phyloP scores from a whole-genome alignment of 2,113 vertebrate genomes.

The Polypterus bichir region DNA sequence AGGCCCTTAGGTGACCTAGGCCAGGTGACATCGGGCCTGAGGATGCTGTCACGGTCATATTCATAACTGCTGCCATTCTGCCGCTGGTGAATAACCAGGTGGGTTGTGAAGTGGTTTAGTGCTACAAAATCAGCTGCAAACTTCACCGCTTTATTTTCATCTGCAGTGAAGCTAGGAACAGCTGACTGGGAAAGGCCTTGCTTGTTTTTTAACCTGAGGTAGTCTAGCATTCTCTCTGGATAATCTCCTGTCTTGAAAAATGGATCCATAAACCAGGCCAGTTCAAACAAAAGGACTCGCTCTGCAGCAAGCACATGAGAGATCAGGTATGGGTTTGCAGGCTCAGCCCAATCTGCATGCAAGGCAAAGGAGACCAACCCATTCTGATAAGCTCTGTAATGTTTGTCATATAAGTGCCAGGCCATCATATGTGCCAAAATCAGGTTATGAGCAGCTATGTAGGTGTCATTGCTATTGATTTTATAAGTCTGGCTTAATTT shows the following conservation, averaged over 20 bases:
- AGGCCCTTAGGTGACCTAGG: slow-evolving; percentile 53
- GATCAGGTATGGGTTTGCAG: slow-evolving; percentile 70
- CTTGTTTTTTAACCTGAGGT: slow-evolving; percentile 43
- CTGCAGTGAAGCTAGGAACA: slow-evolving; percentile 55
- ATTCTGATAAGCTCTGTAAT: slow-evolving; percentile 38
- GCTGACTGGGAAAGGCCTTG: slow-evolving; percentile 36
- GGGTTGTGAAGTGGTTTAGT: slow-evolving; percentile 87
- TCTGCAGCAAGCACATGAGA: slow-evolving; percentile 57
- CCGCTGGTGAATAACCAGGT: slow-evolving; percentile 55
- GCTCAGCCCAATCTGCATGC: slow-evolving; percentile 82
- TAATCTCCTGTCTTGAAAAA: slow-evolving; percentile 64
- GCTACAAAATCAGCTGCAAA: slow-evolving; percentile 76
- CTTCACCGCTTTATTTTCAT: slow-evolving; percentile 54
- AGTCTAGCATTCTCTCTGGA: slow-evolving; percentile 53
- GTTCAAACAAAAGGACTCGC: slow-evolving; percentile 75
- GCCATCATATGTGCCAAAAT: slow-evolving; percentile 72
- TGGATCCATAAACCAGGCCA: slow-evolving; percentile 78
- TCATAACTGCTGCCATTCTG: slow-evolving; percentile 35
- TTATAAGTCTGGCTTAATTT: slow-evolving; percentile 58
- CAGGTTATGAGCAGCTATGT: slow-evolving; percentile 64
- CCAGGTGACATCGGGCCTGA: slow-evolving; percentile 70
- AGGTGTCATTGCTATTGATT: slow-evolving; percentile 44
- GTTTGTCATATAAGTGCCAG: slow-evolving; percentile 64
- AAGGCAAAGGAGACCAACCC: slow-evolving; percentile 69
- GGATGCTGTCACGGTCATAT: slow-evolving; percentile 49